Evolutionary conservation across 2,113 vertebrate species (phyloP).

Genomic region (Grus americana): DNA sequence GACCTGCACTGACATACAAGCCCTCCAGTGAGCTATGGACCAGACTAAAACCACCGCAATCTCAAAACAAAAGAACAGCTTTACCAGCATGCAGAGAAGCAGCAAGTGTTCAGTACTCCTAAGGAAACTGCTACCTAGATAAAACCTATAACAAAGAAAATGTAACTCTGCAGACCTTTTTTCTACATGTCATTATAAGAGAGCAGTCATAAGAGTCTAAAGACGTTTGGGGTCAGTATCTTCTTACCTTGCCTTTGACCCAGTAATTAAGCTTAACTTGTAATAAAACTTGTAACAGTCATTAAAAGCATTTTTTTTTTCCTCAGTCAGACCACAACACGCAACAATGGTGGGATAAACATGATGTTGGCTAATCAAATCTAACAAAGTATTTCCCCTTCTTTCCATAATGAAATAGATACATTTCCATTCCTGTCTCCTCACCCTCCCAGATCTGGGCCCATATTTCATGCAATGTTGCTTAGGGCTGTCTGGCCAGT

Average conservation of each 20-base stretch:
- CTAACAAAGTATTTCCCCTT: neutral
- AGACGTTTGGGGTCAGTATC: neutral
- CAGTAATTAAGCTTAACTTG: neutral
- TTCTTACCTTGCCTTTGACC: neutral
- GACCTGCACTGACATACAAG: neutral
- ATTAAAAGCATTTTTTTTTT: neutral
- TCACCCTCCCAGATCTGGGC: neutral
- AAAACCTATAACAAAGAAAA: neutral
- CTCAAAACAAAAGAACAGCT: neutral
- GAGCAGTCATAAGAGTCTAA: neutral
- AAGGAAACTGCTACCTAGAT: neutral
- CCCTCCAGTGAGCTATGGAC: neutral
- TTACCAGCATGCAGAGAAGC: neutral
- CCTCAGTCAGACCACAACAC: neutral
- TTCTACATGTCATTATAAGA: neutral
- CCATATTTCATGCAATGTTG: neutral
- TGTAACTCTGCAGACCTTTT: neutral
- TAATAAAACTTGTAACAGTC: neutral
- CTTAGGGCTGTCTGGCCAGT: neutral
- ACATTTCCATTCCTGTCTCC: neutral
- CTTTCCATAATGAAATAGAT: neutral
- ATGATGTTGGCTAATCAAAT: neutral
- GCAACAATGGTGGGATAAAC: neutral
- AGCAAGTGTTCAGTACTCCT: neutral
- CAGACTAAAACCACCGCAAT: neutral